Base-by-base conservation (phyloP, 2,888 invertebrate species). In the Shargacucullia verbasci region DNA sequence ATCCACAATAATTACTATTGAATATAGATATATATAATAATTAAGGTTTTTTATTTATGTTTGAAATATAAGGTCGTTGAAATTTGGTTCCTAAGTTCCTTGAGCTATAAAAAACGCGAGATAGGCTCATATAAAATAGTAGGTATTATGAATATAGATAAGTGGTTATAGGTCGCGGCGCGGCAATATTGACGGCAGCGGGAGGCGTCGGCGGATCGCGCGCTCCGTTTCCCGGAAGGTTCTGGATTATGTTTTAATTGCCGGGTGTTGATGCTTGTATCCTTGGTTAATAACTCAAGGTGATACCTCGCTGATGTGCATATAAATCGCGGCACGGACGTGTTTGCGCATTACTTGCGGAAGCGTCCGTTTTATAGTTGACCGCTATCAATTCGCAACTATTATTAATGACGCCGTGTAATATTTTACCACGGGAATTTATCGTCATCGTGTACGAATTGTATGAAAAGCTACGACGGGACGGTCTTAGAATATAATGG, bases 181-280 rank as follows among this genome's bases (percentile, higher is more conserved):
- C 46, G 50, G 48, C 58, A 63, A 56, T 73, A 75, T 77, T 78
- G 81, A 78, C 74, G 74, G 76, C 59, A 73, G 58, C 65, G 59
- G 63, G 64, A 65, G 64, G 65, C 58, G 69, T 71, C 67, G 70
- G 71, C 65, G 58, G 63, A 76, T 73, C 66, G 70, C 35, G 29
- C 25, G 71, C 70, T 65, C 69, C 65, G 70, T 84, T 92, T 91
- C 91, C 87, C 79, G 88, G 91, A 91, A 91, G 90, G 89, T 79
- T 80, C 76, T 74, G 80, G 74, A 79, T 82, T 77, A 82, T 73
- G 78, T 81, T 84, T 86, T 91, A 90, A 91, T 90, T 85, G 81
- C 79, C 66, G 47, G 57, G 75, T 79, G 80, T 79, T 78, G 70
- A 77, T 71, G 81, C 78, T 69, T 60, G 73, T 79, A 81, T 85